Percentiles rank a stretch among this genome's conserved stretches.
These are phyloP conservation scores for Antedon mediterranea DNA, from an alignment of 53 echinoderm and acorn worm genomes.

Conservation along the genomic window DNA sequence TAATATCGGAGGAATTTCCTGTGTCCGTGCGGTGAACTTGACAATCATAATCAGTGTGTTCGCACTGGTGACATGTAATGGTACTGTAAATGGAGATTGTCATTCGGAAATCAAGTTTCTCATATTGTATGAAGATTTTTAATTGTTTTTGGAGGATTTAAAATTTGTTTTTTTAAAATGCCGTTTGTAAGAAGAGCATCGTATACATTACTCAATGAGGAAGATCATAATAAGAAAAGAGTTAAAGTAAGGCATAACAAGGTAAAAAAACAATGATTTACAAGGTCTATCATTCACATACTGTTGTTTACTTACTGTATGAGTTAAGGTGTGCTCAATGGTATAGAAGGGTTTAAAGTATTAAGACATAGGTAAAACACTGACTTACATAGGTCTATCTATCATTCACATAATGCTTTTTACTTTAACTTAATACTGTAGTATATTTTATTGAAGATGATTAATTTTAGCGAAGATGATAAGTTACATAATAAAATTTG, in stretches of 20 bases:
- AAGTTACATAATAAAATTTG: too few relatives aligned
- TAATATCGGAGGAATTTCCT: neutral
- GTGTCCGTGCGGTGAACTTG: neutral
- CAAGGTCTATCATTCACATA: too few relatives aligned
- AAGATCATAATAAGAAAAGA: neutral
- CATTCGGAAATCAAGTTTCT: neutral
- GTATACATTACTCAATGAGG: neutral
- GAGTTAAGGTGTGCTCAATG: too few relatives aligned
- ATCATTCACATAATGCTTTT: too few relatives aligned
- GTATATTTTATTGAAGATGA: neutral
- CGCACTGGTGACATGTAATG: neutral
- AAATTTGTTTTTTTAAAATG: too few relatives aligned
- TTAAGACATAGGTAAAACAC: too few relatives aligned
- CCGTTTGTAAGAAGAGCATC: neutral
- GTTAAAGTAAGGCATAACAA: neutral
- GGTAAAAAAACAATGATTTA: neutral
- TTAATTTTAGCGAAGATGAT: neutral
- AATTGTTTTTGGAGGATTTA: neutral
- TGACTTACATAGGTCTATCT: too few relatives aligned
- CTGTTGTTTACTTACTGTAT: too few relatives aligned
- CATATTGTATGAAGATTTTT: too few relatives aligned
- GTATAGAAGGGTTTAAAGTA: too few relatives aligned
- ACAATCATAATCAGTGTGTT: neutral
- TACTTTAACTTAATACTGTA: too few relatives aligned
- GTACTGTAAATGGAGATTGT: neutral